These are phyloP conservation scores for Heterohyrax brucei DNA, from an alignment of 2,797 vertebrate species.

Conservation along the genomic window DNA sequence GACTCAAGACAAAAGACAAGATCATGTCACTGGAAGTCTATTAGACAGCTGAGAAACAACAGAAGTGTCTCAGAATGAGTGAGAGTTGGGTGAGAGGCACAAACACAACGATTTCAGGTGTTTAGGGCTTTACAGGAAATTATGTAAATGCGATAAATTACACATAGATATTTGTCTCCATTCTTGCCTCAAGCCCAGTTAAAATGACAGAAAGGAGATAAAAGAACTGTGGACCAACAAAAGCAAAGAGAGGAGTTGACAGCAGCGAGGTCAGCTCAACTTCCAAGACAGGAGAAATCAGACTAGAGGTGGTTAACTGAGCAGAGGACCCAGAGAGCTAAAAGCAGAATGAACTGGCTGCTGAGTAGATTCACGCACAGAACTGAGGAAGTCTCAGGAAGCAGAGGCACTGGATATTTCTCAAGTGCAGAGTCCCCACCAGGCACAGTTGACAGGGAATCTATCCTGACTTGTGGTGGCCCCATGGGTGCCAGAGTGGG, in stretches of 20 bases:
- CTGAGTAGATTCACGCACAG: not conserved
- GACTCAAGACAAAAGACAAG: not conserved
- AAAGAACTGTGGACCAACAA: slow-evolving; percentile 1
- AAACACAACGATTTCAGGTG: not conserved
- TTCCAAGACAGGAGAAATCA: not conserved
- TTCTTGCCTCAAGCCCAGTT: slow-evolving; percentile 73
- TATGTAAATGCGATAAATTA: not conserved
- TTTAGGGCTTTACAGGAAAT: not conserved
- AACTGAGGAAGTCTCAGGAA: not conserved
- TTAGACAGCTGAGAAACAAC: not conserved
- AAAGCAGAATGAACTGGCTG: too few species aligned
- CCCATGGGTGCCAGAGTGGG: too few species aligned
- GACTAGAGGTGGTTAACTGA: not conserved
- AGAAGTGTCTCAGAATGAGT: not conserved
- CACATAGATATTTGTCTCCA: not conserved
- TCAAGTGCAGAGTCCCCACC: not conserved
- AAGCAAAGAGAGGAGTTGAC: not conserved
- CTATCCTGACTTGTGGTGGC: too few species aligned
- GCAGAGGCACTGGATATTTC: not conserved
- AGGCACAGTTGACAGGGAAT: too few species aligned
- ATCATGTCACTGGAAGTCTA: not conserved
- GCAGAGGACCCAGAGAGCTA: not conserved
- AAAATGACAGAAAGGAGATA: slow-evolving; percentile 11
- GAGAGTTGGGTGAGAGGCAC: not conserved
- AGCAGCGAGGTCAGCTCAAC: slow-evolving; percentile 20